These are phyloP conservation scores for Myopa testacea DNA, from an alignment of 2,888 invertebrate genomes.

Conservation along the genomic window DNA sequence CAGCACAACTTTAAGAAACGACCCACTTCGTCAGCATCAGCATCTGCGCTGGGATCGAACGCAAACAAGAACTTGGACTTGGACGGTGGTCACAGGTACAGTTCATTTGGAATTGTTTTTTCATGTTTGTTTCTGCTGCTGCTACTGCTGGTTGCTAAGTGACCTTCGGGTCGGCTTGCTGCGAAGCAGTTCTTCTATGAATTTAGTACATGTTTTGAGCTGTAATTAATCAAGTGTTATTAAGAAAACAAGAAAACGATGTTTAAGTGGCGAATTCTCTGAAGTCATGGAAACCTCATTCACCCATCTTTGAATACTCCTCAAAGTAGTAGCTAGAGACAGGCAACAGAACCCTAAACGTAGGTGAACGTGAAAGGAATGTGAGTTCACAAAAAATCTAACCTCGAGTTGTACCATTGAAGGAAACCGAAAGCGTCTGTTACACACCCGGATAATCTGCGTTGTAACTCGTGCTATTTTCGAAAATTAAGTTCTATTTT, in stretches of 20 bases:
- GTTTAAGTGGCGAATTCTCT: background rate
- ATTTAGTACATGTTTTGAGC: constrained; percentile 3
- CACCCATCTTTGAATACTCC: background rate
- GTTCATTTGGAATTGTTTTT: constrained; percentile 27
- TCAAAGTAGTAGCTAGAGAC: no score
- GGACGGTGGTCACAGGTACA: constrained; percentile 62
- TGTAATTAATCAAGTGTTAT: constrained; percentile 4
- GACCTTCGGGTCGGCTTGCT: background rate
- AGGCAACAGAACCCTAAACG: no score
- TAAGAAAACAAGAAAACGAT: background rate
- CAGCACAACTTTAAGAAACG: constrained; percentile 51
- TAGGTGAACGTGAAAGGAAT: no score
- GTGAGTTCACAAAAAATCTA: no score
- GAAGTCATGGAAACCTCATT: background rate
- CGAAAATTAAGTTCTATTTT: no score
- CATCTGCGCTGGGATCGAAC: constrained; percentile 49
- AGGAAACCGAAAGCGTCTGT: no score
- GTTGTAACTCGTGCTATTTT: no score
- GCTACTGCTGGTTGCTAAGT: background rate
- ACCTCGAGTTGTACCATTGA: no score
- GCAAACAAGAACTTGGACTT: constrained; percentile 54
- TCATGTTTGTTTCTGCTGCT: background rate
- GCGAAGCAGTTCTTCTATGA: background rate
- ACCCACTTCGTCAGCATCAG: constrained; percentile 50
- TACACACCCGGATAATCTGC: no score